phyloP scores from a whole-genome alignment of 2,888 invertebrate species.

The Synergus itoensis region DNA sequence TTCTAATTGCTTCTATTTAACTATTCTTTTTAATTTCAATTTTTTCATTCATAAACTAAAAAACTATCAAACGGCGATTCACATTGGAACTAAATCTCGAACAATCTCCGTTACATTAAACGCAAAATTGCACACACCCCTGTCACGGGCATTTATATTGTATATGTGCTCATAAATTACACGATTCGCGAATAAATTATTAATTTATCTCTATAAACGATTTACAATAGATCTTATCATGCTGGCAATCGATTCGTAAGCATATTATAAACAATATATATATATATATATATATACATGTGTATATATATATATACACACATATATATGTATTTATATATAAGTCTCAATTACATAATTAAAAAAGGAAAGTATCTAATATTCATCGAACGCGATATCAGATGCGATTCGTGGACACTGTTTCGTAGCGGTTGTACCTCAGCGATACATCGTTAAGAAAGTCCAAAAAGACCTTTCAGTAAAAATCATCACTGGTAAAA shows the following conservation, averaged over 20 bases:
- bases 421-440: background rate
- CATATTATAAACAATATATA: conserved; percentile 28
- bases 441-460: background rate
- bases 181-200: conserved; percentile 38
- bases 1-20: background rate
- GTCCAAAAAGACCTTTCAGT: background rate
- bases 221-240: conserved; percentile 35
- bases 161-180: conserved; percentile 36
- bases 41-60: background rate
- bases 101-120: background rate
- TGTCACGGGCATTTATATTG: background rate
- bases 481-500: background rate
- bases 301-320: too few relatives aligned
- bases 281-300: conserved; percentile 11
- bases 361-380: conserved; percentile 20
- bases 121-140: conserved; percentile 40
- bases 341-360: conserved; percentile 24
- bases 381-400: conserved; percentile 19
- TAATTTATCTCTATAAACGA: conserved; percentile 27
- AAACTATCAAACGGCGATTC: background rate
- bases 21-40: background rate
- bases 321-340: conserved; percentile 18
- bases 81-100: background rate
- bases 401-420: background rate
- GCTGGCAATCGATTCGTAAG: conserved; percentile 26